Base-by-base conservation (phyloP, 2,888 invertebrate species). In the Atrina japonica region DNA sequence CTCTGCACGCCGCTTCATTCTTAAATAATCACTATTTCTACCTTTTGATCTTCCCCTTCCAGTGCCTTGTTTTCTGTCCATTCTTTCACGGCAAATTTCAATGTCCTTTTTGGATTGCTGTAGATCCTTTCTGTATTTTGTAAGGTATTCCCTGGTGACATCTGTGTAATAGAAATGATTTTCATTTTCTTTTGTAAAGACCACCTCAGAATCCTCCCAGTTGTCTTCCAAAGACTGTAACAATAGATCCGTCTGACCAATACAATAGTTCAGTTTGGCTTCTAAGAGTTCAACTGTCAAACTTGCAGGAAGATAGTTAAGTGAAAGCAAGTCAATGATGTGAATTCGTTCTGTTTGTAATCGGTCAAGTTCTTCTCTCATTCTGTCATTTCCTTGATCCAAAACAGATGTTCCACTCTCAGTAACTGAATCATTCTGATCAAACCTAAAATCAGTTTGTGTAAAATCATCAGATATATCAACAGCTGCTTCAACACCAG, bases 231-330 rank as follows among this genome's bases (percentile, higher is more conserved):
- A 66, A 0, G 87, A 81, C 16, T 87, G 77, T 21, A 91, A 77
- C n/a, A 90, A 72, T 18, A 86, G 78, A 76, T 90, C 90, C 14
- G 91, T 90, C 77, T 91, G 90, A 1, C 90, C 90, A 59, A 90
- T 87, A 69, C 88, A 88, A 71, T 91, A 90, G 66, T 91, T 90
- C n/a, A 91, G 77, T 68, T 90, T 90, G 3, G 89, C 89, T 71
- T 91, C 91, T n/a, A 90, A 82, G 35, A 90, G 74, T 66, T 91
- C 90, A 23, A 90, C 87, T 70, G 88, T 88, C 27, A 89, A 71
- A 66, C 88, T 89, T n/a, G 88, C 83, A 23, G 90, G 90, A 35
- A 89, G 78, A 68, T 87, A 83, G 65, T 86, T 86, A 60, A 89
- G 73, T 14, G 86, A 86, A 7, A 90, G 76, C 56, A 90, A 79